Evolutionary conservation across 2,113 vertebrate genomes (phyloP), one percentile per base, ranked within the genome.

Genomic region (Ctenomys sociabilis): DNA sequence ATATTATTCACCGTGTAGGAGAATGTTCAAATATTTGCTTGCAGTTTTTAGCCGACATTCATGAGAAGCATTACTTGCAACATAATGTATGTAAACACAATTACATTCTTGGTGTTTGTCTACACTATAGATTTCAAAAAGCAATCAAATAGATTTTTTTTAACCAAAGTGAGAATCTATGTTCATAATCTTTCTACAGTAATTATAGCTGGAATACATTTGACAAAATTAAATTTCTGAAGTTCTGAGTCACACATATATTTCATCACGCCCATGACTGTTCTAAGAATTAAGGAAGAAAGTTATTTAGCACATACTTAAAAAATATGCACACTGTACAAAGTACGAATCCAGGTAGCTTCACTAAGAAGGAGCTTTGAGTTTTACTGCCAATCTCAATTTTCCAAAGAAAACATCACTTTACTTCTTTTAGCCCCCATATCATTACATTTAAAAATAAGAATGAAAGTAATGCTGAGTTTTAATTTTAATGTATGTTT

Each of bases 21-120:
- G 77, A 92, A 4, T 22, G 81, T 32, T 82, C 64, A 87, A 94
- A 85, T 93, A 91, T 86, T 85, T 95, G 61, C 64, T 75, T 88
- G 21, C 6, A 88, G 49, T 43, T 94, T 93, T 95, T 72, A 94
- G 43, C 10, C 10, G 80, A 77, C 30, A 16, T 22, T 82, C 5
- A 82, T 59, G 43, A 63, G 1, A 16, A 52, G 37, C 22, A 57
- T 72, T 57, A 49, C 63, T 94, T 91, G 83, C 75, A 22, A 73
- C 26, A 49, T 83, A 85, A 32, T 7, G 28, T 75, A 63, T 49
- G n/a, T 52, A 82, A 94, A 94, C 26, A 52, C 26, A 84, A 73
- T 89, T 91, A 81, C 22, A 54, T 80, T 91, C 1, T 86, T 12
- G 83, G 4, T 91, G 30, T 73, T 43, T 73, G 54, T 89, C 49